These are phyloP conservation scores for Spheniscus humboldti DNA, from an alignment of 2,797 vertebrate genomes.

Conservation along the genomic window DNA sequence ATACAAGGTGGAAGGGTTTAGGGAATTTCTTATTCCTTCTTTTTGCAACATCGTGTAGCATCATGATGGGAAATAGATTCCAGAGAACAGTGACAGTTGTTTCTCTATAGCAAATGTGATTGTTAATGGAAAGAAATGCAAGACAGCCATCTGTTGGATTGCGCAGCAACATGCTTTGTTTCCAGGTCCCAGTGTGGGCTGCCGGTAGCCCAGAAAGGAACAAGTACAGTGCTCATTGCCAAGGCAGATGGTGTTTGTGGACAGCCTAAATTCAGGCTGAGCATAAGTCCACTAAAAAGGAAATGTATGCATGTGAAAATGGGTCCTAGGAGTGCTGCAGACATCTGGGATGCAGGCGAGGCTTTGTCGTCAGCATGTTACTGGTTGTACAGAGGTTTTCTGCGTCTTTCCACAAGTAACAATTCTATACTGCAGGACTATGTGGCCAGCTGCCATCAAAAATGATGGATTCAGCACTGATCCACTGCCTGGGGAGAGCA, in stretches of 20 bases:
- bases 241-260: neutral
- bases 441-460: neutral
- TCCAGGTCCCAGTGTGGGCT: neutral
- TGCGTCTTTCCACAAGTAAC: neutral
- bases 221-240: rapidly evolving
- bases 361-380: neutral
- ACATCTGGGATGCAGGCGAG: neutral
- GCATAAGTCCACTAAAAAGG: neutral
- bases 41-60: neutral
- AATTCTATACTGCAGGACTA: too few species aligned
- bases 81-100: neutral
- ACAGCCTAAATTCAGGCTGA: neutral
- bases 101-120: neutral
- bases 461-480: neutral
- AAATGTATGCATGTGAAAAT: neutral
- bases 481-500: neutral
- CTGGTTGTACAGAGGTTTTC: neutral
- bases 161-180: neutral
- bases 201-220: neutral
- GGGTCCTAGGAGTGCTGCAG: neutral
- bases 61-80: neutral
- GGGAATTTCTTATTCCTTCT: neutral
- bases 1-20: neutral
- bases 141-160: conserved; percentile 75
- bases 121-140: conserved; percentile 62